Conservation (phyloP, 2,113 vertebrate species). For the Limnothrissa miodon region DNA sequence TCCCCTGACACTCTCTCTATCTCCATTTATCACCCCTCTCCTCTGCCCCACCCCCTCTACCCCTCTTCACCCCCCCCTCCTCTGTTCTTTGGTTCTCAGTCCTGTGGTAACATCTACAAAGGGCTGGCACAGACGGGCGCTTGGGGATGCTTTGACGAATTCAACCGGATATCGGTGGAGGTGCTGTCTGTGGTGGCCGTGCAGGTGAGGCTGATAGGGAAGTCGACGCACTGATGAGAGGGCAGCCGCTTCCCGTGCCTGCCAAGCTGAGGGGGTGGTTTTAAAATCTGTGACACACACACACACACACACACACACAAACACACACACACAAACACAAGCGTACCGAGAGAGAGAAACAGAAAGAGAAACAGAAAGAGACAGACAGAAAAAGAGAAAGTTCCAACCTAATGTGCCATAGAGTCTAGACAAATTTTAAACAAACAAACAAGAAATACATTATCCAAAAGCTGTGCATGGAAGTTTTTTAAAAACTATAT, state of each 20-base stretch:
- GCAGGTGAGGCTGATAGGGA: conserved; percentile 75
- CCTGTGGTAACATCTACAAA: conserved; percentile 97
- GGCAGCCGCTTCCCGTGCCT: neutral
- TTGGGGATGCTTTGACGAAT: conserved; percentile 98
- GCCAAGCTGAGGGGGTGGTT: neutral
- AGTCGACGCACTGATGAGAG: neutral
- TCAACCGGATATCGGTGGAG: conserved; percentile 96
- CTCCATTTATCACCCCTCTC: neutral
- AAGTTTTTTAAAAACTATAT: neutral
- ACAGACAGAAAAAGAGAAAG: neutral
- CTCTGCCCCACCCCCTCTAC: neutral
- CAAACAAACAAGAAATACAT: neutral
- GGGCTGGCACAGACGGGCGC: conserved; percentile 95
- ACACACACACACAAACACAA: neutral
- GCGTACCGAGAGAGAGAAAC: neutral
- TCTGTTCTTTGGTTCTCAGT: conserved; percentile 67
- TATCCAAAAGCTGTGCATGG: neutral
- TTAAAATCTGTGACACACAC: neutral
- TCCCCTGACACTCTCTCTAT: conserved; percentile 8
- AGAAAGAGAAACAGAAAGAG: neutral
- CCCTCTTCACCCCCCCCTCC: conserved; percentile 5
- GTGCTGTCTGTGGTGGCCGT: conserved; percentile 95
- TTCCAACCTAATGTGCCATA: neutral
- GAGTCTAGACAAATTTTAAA: neutral
- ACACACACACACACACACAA: conserved; percentile 4